A percentile compares a stretch with the other conserved stretches of the same genome.
Evolutionary conservation across 1,140 invertebrate genomes (phyloP).

Genomic region (Cyclargus thomasi): DNA sequence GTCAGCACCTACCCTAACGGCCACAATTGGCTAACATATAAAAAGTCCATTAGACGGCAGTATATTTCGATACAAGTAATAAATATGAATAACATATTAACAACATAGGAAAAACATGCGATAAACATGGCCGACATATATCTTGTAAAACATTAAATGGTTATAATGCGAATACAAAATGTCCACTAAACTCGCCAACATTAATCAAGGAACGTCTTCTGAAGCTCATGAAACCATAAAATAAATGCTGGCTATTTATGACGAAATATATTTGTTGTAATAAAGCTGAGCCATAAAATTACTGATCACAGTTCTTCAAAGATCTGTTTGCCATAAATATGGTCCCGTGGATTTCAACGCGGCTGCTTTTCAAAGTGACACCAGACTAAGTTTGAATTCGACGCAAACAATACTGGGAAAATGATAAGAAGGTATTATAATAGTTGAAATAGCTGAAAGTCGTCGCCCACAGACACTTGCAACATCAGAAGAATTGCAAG

Average conservation of each 20-base stretch:
- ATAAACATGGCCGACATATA: constrained; percentile 9
- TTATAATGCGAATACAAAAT: background rate
- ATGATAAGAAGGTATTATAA: no score
- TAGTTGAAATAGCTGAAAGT: no score
- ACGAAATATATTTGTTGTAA: background rate
- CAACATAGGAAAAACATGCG: constrained; percentile 20
- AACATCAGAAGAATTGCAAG: no score
- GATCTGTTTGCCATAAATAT: no score
- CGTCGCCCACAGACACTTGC: no score
- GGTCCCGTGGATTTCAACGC: no score
- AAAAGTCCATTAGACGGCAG: constrained; percentile 22
- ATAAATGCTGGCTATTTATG: background rate
- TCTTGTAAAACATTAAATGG: constrained; percentile 12
- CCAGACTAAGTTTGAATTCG: no score
- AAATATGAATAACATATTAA: constrained; percentile 26
- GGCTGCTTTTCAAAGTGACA: no score
- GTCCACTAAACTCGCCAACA: background rate
- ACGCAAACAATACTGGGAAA: no score
- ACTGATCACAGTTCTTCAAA: background rate
- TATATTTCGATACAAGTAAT: constrained; percentile 21
- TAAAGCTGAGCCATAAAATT: background rate
- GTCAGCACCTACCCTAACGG: background rate
- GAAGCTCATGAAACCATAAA: background rate
- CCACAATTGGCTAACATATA: constrained; percentile 18
- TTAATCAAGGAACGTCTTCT: background rate